These are phyloP conservation scores for Helicoverpa zea DNA, from an alignment of 1,140 invertebrate genomes.

Conservation along the genomic window DNA sequence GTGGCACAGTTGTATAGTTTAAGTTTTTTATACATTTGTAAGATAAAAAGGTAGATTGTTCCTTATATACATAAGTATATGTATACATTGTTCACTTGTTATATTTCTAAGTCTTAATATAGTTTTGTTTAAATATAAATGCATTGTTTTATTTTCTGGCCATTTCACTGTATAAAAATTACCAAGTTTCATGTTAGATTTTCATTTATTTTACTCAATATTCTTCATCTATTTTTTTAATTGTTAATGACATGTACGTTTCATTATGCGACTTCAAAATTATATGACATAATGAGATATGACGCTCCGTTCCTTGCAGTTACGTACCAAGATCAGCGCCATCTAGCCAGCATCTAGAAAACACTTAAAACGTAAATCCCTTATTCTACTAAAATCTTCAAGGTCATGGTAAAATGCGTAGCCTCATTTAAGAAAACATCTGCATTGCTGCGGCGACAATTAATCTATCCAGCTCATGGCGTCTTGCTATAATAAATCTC, in stretches of 20 bases:
- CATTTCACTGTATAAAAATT: no score
- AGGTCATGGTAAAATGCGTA: slow-evolving; percentile 14
- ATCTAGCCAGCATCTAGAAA: no score
- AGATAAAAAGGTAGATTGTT: neutral
- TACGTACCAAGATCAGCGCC: no score
- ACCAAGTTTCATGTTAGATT: no score
- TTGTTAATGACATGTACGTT: no score
- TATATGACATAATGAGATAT: no score
- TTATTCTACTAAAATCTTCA: neutral
- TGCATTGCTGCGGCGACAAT: slow-evolving; percentile 45
- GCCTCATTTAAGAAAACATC: slow-evolving; percentile 41
- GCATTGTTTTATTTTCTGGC: neutral
- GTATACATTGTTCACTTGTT: neutral
- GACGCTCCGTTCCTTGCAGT: no score
- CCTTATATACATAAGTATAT: neutral
- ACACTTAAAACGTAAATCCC: no score
- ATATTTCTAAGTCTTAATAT: neutral
- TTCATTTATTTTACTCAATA: no score
- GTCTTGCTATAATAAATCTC: slow-evolving; percentile 43
- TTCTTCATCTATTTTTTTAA: no score
- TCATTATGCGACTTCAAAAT: no score
- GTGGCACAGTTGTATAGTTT: neutral
- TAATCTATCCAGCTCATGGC: slow-evolving; percentile 39
- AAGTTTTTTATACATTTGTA: neutral
- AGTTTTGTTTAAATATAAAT: neutral